Conservation (phyloP, 2,113 vertebrate genomes). For the Piprites chloris region DNA sequence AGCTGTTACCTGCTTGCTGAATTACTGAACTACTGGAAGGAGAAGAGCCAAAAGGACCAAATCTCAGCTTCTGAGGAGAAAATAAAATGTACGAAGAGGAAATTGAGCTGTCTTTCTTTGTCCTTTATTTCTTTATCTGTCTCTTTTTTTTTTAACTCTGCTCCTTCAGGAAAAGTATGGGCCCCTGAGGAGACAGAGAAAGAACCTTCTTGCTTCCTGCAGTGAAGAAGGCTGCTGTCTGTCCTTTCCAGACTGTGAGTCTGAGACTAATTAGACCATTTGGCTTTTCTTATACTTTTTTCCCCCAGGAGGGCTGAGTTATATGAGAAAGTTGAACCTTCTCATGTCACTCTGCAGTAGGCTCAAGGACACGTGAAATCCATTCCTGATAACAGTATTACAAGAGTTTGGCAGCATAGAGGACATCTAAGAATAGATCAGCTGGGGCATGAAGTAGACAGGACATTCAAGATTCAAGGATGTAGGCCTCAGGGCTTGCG, state of each 20-base stretch:
- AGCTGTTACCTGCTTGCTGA: neutral
- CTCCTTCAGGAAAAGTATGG: neutral
- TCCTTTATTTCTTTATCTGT: neutral
- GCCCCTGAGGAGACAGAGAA: neutral
- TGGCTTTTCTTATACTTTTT: neutral
- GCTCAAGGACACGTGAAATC: slow-evolving; percentile 27
- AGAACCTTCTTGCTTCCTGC: neutral
- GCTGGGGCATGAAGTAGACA: neutral
- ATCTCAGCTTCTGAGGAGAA: neutral
- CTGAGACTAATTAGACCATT: slow-evolving; percentile 41
- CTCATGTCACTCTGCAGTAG: neutral
- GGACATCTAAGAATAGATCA: slow-evolving; percentile 21
- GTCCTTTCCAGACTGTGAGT: neutral
- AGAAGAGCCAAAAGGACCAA: neutral
- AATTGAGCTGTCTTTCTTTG: neutral
- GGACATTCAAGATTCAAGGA: neutral
- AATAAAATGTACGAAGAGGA: neutral
- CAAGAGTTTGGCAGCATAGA: neutral
- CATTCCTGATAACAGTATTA: neutral
- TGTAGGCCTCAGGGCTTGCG: neutral
- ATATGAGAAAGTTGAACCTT: slow-evolving; percentile 3
- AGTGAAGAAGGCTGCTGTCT: neutral
- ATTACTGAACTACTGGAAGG: neutral
- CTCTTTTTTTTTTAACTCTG: neutral
- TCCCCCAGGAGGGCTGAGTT: neutral